Base-by-base conservation (phyloP, 2,888 invertebrate genomes). In the Drosophila mettleri region DNA sequence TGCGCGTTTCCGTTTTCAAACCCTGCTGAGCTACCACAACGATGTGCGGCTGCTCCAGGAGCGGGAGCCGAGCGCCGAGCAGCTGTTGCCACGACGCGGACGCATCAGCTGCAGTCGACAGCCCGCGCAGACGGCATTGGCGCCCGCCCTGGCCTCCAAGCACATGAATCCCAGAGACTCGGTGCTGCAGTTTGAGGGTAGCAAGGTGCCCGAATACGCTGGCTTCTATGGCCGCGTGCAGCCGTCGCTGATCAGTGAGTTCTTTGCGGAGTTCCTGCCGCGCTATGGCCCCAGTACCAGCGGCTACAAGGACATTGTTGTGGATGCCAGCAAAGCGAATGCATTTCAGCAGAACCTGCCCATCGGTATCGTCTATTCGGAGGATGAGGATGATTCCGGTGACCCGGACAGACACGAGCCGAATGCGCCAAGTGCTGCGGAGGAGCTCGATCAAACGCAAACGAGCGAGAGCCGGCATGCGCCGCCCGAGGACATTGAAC, bases 291-390 rank as follows among this genome's bases (percentile, higher is more conserved):
- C 55, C 9, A 53, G 62, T 10, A 68, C 51, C 24, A 51, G 38
- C 3, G 83, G 80, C 55, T 71, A 69, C 43, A 65, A 71, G 63
- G 82, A 84, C 3, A 38, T 83, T 8, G 45, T 82, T 0, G 71
- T 82, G 54, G 82, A 83, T 20, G 71, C 68, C 45, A 71, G 57
- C 18, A 83, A 82, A 36, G 5, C 60, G 4, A 72, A 55, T 22
- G 39, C 51, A 1, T 83, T 83, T 3, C 82, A 85, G 4, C 83
- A 83, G 61, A 83, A 83, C n/a, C 27, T 85, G 7, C 83, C 85
- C 45, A 83, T 83, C 12, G 83, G 83, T 27, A 12, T 74, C 0
- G 49, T 24, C 0, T 67, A 41, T 12, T 78, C 83, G 0, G 85
- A 85, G 12, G 76, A 76, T 7, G 75, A 75, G 18, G 72, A 74